Evolutionary conservation across 2,113 vertebrate species (phyloP).

Genomic region (Osmerus eperlanus): DNA sequence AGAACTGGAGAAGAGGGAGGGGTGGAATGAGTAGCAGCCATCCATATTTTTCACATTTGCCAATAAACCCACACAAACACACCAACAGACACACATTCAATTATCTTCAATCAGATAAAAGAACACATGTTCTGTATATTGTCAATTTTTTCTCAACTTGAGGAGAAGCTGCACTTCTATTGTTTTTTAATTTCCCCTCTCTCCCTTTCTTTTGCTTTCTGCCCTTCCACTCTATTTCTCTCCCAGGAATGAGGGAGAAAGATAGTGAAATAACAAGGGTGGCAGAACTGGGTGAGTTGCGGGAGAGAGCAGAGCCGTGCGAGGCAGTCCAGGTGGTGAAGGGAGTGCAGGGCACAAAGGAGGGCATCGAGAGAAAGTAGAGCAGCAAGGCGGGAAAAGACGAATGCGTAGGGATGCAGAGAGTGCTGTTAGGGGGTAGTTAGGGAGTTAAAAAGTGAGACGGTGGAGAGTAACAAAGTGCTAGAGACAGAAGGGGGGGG

Average conservation of each 20-base stretch:
- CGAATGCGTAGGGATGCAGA: not conserved
- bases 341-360: not conserved
- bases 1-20: slow-evolving; percentile 2
- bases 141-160: slow-evolving; percentile 27
- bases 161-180: not conserved
- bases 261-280: not conserved
- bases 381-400: not conserved
- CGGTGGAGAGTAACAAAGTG: not conserved
- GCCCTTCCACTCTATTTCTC: slow-evolving; percentile 1
- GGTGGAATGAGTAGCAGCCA: not conserved
- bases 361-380: not conserved
- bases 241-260: slow-evolving; percentile 28
- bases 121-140: slow-evolving; percentile 24
- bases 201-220: slow-evolving; percentile 11
- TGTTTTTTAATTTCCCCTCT: not conserved
- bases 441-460: slow-evolving; percentile 4
- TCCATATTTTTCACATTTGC: not conserved
- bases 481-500: slow-evolving; percentile 21
- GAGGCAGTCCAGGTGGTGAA: not conserved
- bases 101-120: slow-evolving; percentile 25
- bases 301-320: not conserved
- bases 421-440: not conserved
- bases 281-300: not conserved
- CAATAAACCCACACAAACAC: slow-evolving; percentile 15
- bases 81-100: slow-evolving; percentile 1